Base-by-base conservation (phyloP, 2,888 invertebrate genomes). In the Ophion costatus region DNA sequence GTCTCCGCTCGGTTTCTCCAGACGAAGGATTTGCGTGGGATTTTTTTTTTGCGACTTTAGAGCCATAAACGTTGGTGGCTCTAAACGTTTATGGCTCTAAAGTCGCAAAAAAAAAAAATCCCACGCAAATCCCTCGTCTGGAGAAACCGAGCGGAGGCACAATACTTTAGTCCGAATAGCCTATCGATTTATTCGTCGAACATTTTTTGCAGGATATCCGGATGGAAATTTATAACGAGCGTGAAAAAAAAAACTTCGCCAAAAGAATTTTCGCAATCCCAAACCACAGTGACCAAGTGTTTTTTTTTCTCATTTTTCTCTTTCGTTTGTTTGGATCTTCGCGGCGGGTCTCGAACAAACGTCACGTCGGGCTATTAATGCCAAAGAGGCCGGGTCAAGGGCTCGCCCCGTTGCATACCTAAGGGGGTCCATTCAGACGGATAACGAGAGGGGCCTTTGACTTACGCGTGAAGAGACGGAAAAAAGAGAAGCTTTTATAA, bases 401-500 rank as follows among this genome's bases (percentile, higher is more conserved):
- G 22, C 73, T 59, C 22, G 71, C n/a, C 33, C 56, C 33, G 22
- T 20, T 14, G 73, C 71, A 71, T 71, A 33, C 17, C 24, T 20
- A 42, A 61, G 22, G 17, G 24, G 7, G 22, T 22, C 33, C 33
- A 61, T 61, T 61, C 61, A 42, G 42, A 22, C 61, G 14, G 73
- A 73, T 42, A 42, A 73, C 73, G 61, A 61, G 73, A 42, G 20
- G 73, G 51, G 17, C 2, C 61, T 73, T 17, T 38, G 24, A 14
- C 7, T 10, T 17, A 22, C 33, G 20, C 29, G 59, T 17, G 20
- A 61, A 38, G 22, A 59, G 73, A 61, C 29, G 14, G 57, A 59
- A 38, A 59, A 73, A 70, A 56, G 38, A 17, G 29, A 29, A 29
- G 29, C 29, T 73, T 73, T 59, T 38, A 73, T 73, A 73, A 7